Evolutionary conservation across 2,113 vertebrate genomes (phyloP).

Genomic region (Tupaia chinensis): DNA sequence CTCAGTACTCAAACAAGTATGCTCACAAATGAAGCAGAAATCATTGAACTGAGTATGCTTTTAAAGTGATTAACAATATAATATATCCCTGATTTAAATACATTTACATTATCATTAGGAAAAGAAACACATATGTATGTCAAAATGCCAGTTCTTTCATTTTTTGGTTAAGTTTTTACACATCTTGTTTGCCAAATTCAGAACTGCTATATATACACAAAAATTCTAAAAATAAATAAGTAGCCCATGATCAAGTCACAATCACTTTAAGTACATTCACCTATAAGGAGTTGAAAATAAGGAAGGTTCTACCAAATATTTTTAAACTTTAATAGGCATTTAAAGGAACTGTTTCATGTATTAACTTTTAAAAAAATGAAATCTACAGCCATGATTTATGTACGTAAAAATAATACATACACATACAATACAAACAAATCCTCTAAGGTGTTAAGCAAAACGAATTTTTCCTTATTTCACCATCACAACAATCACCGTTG

Average conservation of each 20-base stretch:
- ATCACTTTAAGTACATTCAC: constrained; percentile 69
- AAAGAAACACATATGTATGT: constrained; percentile 71
- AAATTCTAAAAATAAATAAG: constrained; percentile 64
- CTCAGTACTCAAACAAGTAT: neutral
- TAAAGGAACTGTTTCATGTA: neutral
- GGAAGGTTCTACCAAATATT: constrained; percentile 23
- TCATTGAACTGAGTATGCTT: constrained; percentile 41
- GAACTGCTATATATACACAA: constrained; percentile 76
- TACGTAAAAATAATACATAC: neutral
- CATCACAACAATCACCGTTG: neutral
- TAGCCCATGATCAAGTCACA: constrained; percentile 74
- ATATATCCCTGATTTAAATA: constrained; percentile 75
- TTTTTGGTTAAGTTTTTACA: constrained; percentile 65
- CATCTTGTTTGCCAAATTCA: constrained; percentile 76
- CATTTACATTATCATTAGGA: constrained; percentile 51
- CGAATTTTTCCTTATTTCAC: neutral
- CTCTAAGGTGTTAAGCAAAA: neutral
- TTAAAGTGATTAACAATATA: constrained; percentile 60
- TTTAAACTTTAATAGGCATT: neutral
- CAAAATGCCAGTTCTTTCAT: constrained; percentile 68
- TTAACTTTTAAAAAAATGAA: neutral
- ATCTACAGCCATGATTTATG: neutral
- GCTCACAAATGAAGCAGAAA: constrained; percentile 1
- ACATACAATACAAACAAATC: neutral
- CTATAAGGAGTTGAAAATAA: constrained; percentile 74